Evolutionary conservation across 2,888 invertebrate genomes (phyloP).

Genomic region (Ophioninae sp.): DNA sequence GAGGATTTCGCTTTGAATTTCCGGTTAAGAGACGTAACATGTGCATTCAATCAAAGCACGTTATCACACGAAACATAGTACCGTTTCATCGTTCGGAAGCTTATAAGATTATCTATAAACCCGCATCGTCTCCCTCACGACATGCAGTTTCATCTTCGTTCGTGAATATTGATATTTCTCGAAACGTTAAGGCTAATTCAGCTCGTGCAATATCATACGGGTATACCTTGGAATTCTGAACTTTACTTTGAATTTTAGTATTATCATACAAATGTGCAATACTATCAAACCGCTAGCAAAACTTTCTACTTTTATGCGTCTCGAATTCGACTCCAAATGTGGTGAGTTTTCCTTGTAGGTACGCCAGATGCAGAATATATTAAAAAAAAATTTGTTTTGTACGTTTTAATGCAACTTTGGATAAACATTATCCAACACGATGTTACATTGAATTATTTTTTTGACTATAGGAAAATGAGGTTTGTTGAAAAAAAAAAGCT

Average conservation of each 20-base stretch:
- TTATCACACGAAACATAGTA: constrained; percentile 11
- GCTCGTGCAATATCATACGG: constrained; percentile 8
- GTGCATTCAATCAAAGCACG: constrained; percentile 4
- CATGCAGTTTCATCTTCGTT: constrained; percentile 16
- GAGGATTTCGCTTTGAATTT: constrained; percentile 41
- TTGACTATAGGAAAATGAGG: neutral
- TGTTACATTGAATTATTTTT: neutral
- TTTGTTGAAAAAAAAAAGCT: too few species aligned
- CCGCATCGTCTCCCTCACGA: constrained; percentile 30
- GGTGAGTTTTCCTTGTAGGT: neutral
- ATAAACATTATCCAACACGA: neutral
- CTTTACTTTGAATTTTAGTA: neutral
- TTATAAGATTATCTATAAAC: constrained; percentile 35
- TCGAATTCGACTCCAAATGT: neutral
- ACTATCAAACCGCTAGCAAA: neutral
- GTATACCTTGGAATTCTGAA: neutral
- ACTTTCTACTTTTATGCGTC: neutral
- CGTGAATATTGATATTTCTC: constrained; percentile 24
- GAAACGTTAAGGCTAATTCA: constrained; percentile 6
- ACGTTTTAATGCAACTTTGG: neutral
- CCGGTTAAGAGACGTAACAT: constrained; percentile 3
- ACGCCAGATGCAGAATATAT: neutral
- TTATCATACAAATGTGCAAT: constrained; percentile 2
- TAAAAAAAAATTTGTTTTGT: neutral
- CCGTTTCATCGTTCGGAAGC: constrained; percentile 23